Conservation (phyloP, 2,113 vertebrate species). For the Amazona guildingii region DNA sequence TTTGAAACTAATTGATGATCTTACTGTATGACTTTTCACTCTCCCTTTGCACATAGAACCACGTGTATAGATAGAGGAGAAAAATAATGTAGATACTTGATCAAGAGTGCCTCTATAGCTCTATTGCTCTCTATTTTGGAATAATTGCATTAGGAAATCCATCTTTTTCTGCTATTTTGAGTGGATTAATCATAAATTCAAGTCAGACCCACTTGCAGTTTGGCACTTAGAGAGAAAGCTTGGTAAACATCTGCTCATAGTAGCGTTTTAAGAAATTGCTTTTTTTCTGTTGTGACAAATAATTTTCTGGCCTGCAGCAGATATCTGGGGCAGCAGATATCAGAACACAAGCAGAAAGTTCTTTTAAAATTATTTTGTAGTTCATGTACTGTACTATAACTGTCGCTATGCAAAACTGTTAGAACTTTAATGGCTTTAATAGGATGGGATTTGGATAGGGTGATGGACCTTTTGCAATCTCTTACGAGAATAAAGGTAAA, state of each 20-base stretch:
- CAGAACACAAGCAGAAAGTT: not conserved
- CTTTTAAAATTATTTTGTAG: not conserved
- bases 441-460: not conserved
- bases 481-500: not conserved
- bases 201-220: not conserved
- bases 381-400: not conserved
- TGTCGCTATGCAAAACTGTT: not conserved
- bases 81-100: not conserved
- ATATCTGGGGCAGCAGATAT: not conserved
- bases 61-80: not conserved
- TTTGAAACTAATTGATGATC: not conserved
- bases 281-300: not conserved
- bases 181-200: not conserved
- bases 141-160: not conserved
- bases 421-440: not conserved
- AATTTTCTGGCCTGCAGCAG: constrained; percentile 1
- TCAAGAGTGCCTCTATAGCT: not conserved
- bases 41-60: not conserved
- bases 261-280: not conserved
- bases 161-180: not conserved
- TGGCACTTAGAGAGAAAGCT: not conserved
- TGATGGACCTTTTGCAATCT: not conserved
- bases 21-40: not conserved
- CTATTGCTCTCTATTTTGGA: not conserved
- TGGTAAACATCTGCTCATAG: not conserved